phyloP scores from a whole-genome alignment of 30 jellyfish, hydroid and myxozoan genomes.

The Rhopilema esculentum region DNA sequence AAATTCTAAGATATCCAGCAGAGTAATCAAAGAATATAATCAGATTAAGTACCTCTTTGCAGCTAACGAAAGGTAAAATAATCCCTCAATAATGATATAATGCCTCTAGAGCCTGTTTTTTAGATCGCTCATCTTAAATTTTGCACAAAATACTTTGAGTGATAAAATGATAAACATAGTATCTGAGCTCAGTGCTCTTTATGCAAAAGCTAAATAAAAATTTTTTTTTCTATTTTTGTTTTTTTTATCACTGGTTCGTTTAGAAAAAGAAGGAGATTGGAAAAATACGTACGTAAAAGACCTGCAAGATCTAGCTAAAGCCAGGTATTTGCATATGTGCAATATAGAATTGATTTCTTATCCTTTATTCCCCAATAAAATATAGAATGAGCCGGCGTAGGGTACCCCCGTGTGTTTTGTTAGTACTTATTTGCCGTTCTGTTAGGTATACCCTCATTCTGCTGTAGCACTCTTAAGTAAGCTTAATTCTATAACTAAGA shows the following conservation, averaged over 20 bases:
- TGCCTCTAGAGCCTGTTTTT: neutral
- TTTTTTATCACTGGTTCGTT: neutral
- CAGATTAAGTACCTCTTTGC: neutral
- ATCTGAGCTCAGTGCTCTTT: constrained; percentile 2
- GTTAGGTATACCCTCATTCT: neutral
- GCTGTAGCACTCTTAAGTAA: neutral
- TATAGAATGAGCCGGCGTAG: neutral
- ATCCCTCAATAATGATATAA: neutral
- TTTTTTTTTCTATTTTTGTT: constrained; percentile 3
- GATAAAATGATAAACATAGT: neutral
- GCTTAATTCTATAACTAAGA: neutral
- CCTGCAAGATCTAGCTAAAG: constrained; percentile 8
- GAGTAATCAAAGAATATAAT: neutral
- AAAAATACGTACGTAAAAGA: constrained; percentile 8
- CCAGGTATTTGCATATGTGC: constrained; percentile 3
- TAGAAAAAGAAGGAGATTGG: constrained; percentile 12
- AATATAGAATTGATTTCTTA: neutral
- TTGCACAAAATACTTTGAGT: neutral
- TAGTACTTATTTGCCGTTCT: neutral
- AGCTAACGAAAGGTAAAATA: neutral
- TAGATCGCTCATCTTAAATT: neutral
- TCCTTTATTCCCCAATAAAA: neutral
- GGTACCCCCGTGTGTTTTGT: neutral
- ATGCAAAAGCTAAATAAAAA: neutral
- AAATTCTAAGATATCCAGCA: neutral